Evolutionary conservation across 2,888 invertebrate genomes (phyloP), one percentile per base, ranked within the genome.

Genomic region (Flexamia atlantica): DNA sequence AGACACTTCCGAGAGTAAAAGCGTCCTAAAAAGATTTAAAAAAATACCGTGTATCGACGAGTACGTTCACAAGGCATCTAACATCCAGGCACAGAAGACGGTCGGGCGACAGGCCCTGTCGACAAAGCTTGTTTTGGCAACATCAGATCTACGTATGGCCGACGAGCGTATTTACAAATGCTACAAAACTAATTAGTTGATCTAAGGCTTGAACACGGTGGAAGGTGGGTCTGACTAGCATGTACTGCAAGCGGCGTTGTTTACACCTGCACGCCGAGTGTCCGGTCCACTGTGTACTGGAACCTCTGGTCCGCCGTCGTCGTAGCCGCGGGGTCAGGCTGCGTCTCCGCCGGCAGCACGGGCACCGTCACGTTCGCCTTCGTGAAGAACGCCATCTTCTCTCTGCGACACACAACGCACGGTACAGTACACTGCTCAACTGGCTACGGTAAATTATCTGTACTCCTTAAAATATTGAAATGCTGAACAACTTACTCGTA

Each of bases 371-470:
- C 90, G 88, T 95, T 96, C 86, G 94, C 93, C 88, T 95, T 94
- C 0, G 97, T 98, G 90, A 98, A 98, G 92, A 98, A 98, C 60
- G 97, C 97, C 95, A 98, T 98, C 91, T 98, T 98, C 91, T 98
- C 98, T 92, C 98, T 98, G 92, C 40, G 92, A 89, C 87, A 88
- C 88, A 86, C 28, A 64, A 30, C 64, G 30, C 7, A 25, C 2
- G 50, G n/a, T n/a, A n/a, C n/a, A n/a, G n/a, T n/a, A n/a, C n/a
- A n/a, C n/a, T n/a, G n/a, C n/a, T n/a, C n/a, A n/a, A n/a, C n/a
- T n/a, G n/a, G n/a, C n/a, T n/a, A n/a, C n/a, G n/a, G n/a, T n/a
- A n/a, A n/a, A n/a, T n/a, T n/a, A n/a, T n/a, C n/a, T n/a, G n/a
- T n/a, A n/a, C n/a, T n/a, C n/a, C n/a, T n/a, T n/a, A n/a, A n/a